phyloP scores from a whole-genome alignment of 2,113 vertebrate species.

The Dromas ardeola region DNA sequence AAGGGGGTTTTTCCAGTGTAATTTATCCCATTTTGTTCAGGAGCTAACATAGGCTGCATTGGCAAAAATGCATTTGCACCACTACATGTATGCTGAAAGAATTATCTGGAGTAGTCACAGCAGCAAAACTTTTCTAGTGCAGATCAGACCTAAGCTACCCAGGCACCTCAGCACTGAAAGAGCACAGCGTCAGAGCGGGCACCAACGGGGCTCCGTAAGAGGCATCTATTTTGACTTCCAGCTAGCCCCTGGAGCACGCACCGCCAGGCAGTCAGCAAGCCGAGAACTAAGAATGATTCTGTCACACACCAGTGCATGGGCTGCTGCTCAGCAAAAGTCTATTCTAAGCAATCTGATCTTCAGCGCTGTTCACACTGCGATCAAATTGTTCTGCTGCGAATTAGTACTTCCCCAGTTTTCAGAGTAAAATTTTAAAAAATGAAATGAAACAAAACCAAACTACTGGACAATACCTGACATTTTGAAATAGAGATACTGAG shows the following conservation, averaged over 20 bases:
- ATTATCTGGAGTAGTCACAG: not conserved
- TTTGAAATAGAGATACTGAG: not conserved
- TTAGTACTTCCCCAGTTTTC: not conserved
- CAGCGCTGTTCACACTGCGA: not conserved
- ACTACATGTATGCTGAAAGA: not conserved
- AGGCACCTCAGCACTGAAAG: not conserved
- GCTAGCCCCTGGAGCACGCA: fast-evolving
- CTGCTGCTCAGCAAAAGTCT: conserved; percentile 5
- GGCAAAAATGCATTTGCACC: not conserved
- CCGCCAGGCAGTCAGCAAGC: not conserved
- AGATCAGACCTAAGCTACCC: not conserved
- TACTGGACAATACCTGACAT: not conserved
- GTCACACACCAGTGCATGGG: not conserved
- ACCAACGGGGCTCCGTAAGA: fast-evolving
- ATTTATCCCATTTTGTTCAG: not conserved
- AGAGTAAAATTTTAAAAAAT: not conserved
- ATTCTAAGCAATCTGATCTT: not conserved
- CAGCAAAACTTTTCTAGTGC: not conserved
- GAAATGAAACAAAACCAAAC: not conserved
- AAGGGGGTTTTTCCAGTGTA: not conserved
- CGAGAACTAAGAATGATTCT: not conserved
- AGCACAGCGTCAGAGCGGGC: fast-evolving
- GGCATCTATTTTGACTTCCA: not conserved
- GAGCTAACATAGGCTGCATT: not conserved
- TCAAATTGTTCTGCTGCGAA: not conserved